Evolutionary conservation across 2,888 invertebrate genomes (phyloP), one percentile per base, ranked within the genome.

Genomic region (Erpobdella octoculata): DNA sequence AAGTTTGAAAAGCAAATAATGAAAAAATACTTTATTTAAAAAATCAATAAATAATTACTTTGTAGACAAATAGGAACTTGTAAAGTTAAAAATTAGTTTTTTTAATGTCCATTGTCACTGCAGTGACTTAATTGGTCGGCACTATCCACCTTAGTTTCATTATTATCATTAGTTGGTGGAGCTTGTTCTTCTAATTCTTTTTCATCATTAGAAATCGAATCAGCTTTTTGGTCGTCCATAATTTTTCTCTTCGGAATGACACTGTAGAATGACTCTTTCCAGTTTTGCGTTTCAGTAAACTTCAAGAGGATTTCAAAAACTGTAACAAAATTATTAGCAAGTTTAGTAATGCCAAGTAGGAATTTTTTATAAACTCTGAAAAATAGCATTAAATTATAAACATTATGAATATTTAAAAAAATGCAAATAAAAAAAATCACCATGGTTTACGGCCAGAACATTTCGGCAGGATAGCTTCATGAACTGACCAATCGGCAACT

Each of bases 401-500:
- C 15, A n/a, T 15, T 5, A 25, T 12, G 53, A 21, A 12, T 12
- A 41, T 12, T 41, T 18, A 12, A 18, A 9, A 41, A 41, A 41
- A 41, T 12, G 18, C 41, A 67, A 67, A 71, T 35, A 28, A 9
- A 25, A 33, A 58, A 9, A 46, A 38, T 37, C 1, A 82, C 82
- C 95, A 86, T 98, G 97, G 84, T 94, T 93, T 77, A 98, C 91
- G 58, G 95, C 93, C 72, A 98, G 86, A 67, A 97, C 96, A 85
- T 91, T 91, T 78, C 95, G 88, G 6, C 91, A 90, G 84, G 92
- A 92, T 90, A 97, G 90, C 79, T 90, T 88, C 62, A 98, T 87
- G 85, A 90, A 91, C 83, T 93, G 90, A 75, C 89, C 89, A 76
- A 98, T 87, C 0, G 98, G 97, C 62, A 98, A 84, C 78, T 91